phyloP scores from a whole-genome alignment of 1,140 invertebrate genomes.

The Ips nitidus region DNA sequence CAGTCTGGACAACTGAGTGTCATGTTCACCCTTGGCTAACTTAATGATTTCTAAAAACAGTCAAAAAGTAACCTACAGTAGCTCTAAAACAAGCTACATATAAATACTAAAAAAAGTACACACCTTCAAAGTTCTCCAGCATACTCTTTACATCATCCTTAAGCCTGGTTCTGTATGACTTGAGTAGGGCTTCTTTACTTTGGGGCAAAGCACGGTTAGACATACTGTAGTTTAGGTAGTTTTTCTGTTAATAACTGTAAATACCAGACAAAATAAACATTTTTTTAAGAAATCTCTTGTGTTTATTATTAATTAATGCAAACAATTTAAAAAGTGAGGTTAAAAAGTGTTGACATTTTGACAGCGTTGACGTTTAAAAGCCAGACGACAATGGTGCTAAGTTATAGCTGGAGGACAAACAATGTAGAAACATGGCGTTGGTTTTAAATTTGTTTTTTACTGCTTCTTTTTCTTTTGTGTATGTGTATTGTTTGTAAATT shows the following conservation, averaged over 20 bases:
- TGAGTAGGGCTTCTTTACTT: conserved; percentile 91
- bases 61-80: background rate
- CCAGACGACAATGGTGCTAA: no score
- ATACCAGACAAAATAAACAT: background rate
- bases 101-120: conserved; percentile 14
- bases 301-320: no score
- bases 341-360: no score
- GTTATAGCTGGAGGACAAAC: no score
- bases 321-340: no score
- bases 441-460: no score
- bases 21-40: conserved; percentile 88
- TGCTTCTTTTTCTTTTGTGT: no score
- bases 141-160: conserved; percentile 97
- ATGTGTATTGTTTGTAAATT: no score
- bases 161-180: conserved; percentile 88
- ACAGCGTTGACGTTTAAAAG: no score
- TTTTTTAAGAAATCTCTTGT: no score
- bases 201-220: conserved; percentile 72
- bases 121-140: conserved; percentile 94
- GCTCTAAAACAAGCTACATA: background rate
- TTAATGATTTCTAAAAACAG: conserved; percentile 83
- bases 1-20: conserved; percentile 82
- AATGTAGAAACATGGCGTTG: no score
- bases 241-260: background rate
- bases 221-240: conserved; percentile 47